phyloP scores from a whole-genome alignment of 2,113 vertebrate species.

The Tilapia sparmanii region DNA sequence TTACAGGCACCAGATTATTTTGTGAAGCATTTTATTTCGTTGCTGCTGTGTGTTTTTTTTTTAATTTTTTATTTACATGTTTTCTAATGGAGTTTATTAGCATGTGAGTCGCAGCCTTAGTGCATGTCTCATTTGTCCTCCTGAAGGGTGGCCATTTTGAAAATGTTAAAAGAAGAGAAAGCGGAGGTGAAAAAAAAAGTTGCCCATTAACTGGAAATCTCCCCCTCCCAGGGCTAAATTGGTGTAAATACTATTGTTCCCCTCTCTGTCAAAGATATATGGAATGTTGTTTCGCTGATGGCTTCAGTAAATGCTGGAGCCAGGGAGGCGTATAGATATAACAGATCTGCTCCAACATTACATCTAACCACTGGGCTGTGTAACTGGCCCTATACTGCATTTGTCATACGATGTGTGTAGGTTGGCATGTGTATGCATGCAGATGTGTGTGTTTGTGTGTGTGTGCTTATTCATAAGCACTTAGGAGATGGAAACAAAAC shows the following conservation, averaged over 20 bases:
- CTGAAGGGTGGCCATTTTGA: slow-evolving; percentile 47
- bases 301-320: slow-evolving; percentile 58
- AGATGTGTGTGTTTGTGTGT: neutral
- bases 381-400: slow-evolving; percentile 49
- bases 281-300: slow-evolving; percentile 54
- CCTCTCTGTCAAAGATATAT: slow-evolving; percentile 60
- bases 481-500: slow-evolving; percentile 38
- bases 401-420: slow-evolving; percentile 27
- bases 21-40: neutral
- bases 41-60: neutral
- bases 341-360: slow-evolving; percentile 50
- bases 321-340: slow-evolving; percentile 55
- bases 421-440: neutral
- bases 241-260: slow-evolving; percentile 64
- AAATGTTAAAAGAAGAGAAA: slow-evolving; percentile 38
- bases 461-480: slow-evolving; percentile 16
- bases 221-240: slow-evolving; percentile 34
- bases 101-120: slow-evolving; percentile 28
- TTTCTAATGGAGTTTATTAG: slow-evolving; percentile 57
- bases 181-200: neutral
- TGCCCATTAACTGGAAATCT: slow-evolving; percentile 41
- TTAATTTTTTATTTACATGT: neutral
- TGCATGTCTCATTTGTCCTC: slow-evolving; percentile 45
- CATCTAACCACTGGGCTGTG: slow-evolving; percentile 57
- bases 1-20: slow-evolving; percentile 9